Base-by-base conservation (phyloP, 2,113 vertebrate genomes). In the Pycnonotus jocosus region DNA sequence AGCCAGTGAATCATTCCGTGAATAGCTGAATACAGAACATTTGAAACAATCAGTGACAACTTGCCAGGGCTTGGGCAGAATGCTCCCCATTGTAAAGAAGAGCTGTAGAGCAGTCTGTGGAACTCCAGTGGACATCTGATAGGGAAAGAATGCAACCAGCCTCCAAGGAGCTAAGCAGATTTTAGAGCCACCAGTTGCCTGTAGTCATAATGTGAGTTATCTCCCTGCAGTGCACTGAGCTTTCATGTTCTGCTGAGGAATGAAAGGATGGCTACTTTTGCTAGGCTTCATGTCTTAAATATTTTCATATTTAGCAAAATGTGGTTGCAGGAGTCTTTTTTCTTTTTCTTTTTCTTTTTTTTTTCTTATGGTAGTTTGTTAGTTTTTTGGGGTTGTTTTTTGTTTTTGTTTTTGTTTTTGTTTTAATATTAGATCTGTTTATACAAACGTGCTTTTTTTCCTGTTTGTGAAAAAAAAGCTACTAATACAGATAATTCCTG, bases 1-100 rank as follows among this genome's bases (percentile, higher is more conserved):
- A 96, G 88, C 72, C 56, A 84, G 69, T 58, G 81, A 94, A 84
- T 96, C 88, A 81, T 93, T 85, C 70, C 28, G 17, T 93, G 94
- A 95, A 94, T 88, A 94, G 72, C 81, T 94, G 89, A 93, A 92
- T 84, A 65, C 47, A 80, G 91, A 97, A 78, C 69, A 35, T 92
- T 65, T 92, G 85, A 97, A 97, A 96, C 95, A 96, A 92, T 96
- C 86, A 81, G 3, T 89, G 95, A 87, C 87, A 94, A 90, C 87
- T 95, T 94, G 81, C 92, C 77, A 70, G 80, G 78, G 84, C 88
- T 86, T 84, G 69, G 51, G 65, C 84, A 91, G 85, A 92, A 85
- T 1, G 18, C 65, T 95, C 25, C 25, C 61, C 91, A 42, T 81
- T 96, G 48, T 94, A 64, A 64, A 93, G 76, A 81, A 54, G 22